These are phyloP conservation scores for Mirounga angustirostris DNA, from an alignment of 2,113 vertebrate species.

Conservation along the genomic window DNA sequence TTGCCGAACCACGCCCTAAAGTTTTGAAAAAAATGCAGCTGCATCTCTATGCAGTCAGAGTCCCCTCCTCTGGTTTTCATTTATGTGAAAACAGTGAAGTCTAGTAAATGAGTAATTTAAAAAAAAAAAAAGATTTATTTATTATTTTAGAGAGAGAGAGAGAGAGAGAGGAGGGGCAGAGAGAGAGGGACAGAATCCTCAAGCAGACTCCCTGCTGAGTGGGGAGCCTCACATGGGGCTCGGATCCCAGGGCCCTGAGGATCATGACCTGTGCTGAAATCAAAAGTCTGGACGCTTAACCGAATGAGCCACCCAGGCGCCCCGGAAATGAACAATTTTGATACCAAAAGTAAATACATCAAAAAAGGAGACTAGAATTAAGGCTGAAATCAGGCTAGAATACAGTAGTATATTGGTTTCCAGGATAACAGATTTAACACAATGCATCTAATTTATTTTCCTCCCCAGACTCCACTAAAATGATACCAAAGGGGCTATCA, in stretches of 20 bases:
- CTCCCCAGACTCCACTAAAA: conserved; percentile 24
- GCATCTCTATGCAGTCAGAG: not conserved
- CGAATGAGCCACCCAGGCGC: not conserved
- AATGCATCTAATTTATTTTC: conserved; percentile 37
- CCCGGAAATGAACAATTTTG: not conserved
- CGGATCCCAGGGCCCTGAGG: not conserved
- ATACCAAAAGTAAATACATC: conserved; percentile 48
- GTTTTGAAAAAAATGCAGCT: conserved; percentile 60
- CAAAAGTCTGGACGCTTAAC: not conserved
- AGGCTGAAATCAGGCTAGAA: conserved; percentile 27
- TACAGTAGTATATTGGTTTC: not conserved
- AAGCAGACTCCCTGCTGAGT: not conserved
- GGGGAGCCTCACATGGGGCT: not conserved
- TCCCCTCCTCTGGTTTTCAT: conserved; percentile 37
- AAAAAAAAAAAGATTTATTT: not conserved
- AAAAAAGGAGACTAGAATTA: conserved; percentile 37
- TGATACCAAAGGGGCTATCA: not conserved
- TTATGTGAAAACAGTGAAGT: conserved; percentile 49
- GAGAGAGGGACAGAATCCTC: not conserved
- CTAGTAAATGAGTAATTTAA: conserved; percentile 20
- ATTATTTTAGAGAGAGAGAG: too few species aligned
- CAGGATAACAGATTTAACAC: conserved; percentile 17
- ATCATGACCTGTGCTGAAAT: not conserved
- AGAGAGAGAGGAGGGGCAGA: not conserved
- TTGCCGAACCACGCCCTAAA: not conserved